Conservation (phyloP, 2,113 vertebrate species). For the Suricata suricatta region DNA sequence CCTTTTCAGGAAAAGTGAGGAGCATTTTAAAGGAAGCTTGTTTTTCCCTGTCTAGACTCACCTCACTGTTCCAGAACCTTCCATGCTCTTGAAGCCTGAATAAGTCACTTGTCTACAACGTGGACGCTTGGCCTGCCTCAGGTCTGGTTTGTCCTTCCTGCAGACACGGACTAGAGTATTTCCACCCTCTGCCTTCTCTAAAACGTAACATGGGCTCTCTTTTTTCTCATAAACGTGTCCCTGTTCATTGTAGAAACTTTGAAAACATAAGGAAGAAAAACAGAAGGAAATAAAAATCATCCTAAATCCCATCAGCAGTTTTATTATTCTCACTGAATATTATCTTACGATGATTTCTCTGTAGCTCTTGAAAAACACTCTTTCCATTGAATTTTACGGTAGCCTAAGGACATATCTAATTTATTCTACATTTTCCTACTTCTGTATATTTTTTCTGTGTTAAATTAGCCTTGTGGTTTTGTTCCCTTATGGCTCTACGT, state of each 20-base stretch:
- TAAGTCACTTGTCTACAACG: not conserved
- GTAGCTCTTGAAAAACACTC: not conserved
- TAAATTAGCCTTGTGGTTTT: fast-evolving
- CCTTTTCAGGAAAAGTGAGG: not conserved
- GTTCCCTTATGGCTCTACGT: fast-evolving
- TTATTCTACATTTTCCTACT: fast-evolving
- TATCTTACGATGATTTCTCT: not conserved
- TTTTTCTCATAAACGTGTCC: not conserved
- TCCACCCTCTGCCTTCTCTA: not conserved
- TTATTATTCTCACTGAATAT: not conserved
- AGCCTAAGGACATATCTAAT: fast-evolving
- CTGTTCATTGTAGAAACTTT: not conserved
- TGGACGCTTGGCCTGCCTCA: fast-evolving
- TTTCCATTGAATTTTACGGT: not conserved
- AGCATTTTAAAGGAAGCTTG: not conserved
- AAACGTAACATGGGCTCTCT: fast-evolving
- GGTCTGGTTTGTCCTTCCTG: fast-evolving
- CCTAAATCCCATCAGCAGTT: not conserved
- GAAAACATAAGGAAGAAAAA: not conserved
- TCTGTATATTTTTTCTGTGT: fast-evolving
- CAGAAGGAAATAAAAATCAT: not conserved
- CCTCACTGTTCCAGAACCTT: not conserved
- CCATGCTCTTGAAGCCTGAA: fast-evolving
- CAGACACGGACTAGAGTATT: not conserved
- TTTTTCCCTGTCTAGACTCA: not conserved